Evolutionary conservation across 2,797 vertebrate species (phyloP).

Genomic region (Melanotaenia parkinsoni): DNA sequence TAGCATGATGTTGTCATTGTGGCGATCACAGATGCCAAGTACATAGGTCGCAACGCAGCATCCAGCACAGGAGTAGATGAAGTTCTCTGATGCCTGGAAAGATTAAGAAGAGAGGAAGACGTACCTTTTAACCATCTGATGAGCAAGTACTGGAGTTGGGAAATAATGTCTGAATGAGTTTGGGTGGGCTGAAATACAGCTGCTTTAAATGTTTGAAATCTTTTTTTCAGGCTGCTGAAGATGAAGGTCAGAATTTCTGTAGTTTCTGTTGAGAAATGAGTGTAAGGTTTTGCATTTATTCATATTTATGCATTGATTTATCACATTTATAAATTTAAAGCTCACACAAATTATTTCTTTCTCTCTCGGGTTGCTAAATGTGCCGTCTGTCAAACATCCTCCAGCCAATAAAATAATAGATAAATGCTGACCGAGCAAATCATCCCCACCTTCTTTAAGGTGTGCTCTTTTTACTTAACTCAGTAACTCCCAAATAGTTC

Average conservation of each 20-base stretch:
- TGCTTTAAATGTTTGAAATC: neutral
- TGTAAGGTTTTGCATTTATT: neutral
- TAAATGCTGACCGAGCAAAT: no score
- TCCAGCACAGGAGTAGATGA: slow-evolving; percentile 98
- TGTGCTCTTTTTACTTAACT: no score
- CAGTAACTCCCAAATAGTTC: no score
- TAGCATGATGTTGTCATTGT: slow-evolving; percentile 99
- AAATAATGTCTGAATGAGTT: neutral
- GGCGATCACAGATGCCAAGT: slow-evolving; percentile 96
- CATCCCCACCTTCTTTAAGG: no score
- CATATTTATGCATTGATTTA: neutral
- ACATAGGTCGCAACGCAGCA: slow-evolving; percentile 98
- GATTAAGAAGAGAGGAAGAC: neutral
- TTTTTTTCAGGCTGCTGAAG: neutral
- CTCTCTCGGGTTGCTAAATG: no score
- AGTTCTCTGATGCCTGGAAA: slow-evolving; percentile 95
- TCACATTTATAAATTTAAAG: slow-evolving; percentile 34
- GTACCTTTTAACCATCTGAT: neutral
- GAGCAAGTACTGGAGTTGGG: neutral
- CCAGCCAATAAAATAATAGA: no score
- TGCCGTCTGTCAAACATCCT: no score
- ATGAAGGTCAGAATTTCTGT: neutral
- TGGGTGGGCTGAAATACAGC: neutral
- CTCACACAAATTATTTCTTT: neutral
- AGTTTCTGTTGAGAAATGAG: neutral